phyloP scores from a whole-genome alignment of 2,113 vertebrate genomes.

The Mohoua ochrocephala region DNA sequence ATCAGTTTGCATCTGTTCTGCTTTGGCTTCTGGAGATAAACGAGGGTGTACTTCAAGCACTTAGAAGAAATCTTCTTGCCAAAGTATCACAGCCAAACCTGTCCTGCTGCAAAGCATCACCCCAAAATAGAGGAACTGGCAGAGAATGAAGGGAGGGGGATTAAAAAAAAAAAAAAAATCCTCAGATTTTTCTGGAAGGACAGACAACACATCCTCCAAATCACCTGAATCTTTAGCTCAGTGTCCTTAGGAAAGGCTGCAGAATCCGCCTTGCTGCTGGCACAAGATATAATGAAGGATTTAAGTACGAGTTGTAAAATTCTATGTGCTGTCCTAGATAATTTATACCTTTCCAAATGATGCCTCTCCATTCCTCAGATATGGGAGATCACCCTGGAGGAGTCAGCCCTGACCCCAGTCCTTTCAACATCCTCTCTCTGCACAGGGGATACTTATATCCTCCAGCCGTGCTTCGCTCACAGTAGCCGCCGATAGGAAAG shows the following conservation, averaged over 20 bases:
- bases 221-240: not conserved
- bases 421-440: slow-evolving; percentile 1
- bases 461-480: not conserved
- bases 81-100: not conserved
- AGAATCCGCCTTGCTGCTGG: not conserved
- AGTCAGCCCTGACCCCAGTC: slow-evolving; percentile 28
- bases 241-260: not conserved
- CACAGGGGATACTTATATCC: not conserved
- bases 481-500: not conserved
- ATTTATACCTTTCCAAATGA: slow-evolving; percentile 60
- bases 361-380: slow-evolving; percentile 26
- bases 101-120: not conserved
- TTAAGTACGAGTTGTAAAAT: slow-evolving; percentile 44
- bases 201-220: not conserved
- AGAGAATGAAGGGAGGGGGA: not conserved
- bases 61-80: not conserved
- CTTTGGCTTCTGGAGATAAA: not conserved
- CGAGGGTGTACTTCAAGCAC: not conserved
- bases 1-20: not conserved
- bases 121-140: not conserved
- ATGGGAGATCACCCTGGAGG: not conserved
- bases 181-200: not conserved
- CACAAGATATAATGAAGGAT: slow-evolving; percentile 39
- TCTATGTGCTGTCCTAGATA: slow-evolving; percentile 12
- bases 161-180: no score